Evolutionary conservation across 2,888 invertebrate species (phyloP).

Genomic region (Megastigmus dorsalis): DNA sequence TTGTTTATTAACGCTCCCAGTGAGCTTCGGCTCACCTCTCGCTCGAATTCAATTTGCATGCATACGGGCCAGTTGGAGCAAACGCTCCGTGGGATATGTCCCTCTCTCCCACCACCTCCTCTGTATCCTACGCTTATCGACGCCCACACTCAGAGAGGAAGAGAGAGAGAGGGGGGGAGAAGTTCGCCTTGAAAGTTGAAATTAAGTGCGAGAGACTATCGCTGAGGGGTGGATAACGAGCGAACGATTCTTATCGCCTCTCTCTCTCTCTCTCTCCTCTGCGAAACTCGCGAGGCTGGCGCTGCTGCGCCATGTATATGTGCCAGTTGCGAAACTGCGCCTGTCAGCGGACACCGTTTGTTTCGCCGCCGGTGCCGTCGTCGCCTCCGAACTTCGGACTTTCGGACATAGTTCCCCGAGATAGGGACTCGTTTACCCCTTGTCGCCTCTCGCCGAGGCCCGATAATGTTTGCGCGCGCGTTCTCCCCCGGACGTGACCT

Average conservation of each 20-base stretch:
- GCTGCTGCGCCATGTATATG: not conserved
- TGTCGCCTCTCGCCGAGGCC: not conserved
- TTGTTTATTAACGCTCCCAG: conserved; percentile 1
- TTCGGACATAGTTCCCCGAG: conserved; percentile 25
- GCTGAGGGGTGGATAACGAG: conserved; percentile 6
- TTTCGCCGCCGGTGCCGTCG: not conserved
- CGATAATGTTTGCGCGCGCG: conserved; percentile 16
- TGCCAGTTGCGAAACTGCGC: conserved; percentile 19
- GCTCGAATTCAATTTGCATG: conserved; percentile 30
- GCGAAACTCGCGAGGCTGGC: too few relatives aligned
- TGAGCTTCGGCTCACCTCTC: too few relatives aligned
- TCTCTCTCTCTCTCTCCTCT: too few relatives aligned
- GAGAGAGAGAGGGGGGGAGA: too few relatives aligned
- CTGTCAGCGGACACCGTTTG: conserved; percentile 20
- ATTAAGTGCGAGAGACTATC: conserved; percentile 26
- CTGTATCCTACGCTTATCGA: conserved; percentile 11
- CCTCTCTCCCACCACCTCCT: too few relatives aligned
- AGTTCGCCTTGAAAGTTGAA: conserved; percentile 17
- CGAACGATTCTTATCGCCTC: conserved; percentile 37
- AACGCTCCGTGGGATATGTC: too few relatives aligned
- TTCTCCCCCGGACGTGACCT: conserved; percentile 22
- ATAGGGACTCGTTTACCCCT: conserved; percentile 25
- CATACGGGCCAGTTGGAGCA: not conserved
- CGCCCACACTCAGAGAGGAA: too few relatives aligned
- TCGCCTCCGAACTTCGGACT: not conserved